These are phyloP conservation scores for Macheiramphus alcinus DNA, from an alignment of 2,113 vertebrate species.

Conservation along the genomic window DNA sequence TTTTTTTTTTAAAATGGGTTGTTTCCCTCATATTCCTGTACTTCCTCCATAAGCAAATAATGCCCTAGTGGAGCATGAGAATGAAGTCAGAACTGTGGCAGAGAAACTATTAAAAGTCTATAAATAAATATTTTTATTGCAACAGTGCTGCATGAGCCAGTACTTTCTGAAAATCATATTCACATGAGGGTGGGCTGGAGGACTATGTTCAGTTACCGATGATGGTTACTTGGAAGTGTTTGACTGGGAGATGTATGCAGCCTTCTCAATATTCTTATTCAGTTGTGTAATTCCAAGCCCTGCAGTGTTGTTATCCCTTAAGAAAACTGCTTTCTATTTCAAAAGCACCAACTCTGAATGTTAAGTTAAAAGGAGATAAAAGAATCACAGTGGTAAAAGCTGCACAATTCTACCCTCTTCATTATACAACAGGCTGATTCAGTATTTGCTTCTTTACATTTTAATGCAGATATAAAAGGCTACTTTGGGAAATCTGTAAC, in stretches of 20 bases:
- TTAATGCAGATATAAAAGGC: constrained; percentile 66
- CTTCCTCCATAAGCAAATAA: neutral
- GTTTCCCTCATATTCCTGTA: neutral
- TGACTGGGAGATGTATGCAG: constrained; percentile 63
- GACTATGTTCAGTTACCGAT: constrained; percentile 33
- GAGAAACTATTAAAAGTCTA: constrained; percentile 2
- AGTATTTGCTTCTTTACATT: constrained; percentile 62
- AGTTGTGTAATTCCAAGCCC: constrained; percentile 66
- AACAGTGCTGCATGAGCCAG: neutral
- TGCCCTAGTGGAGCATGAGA: neutral
- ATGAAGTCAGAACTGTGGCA: neutral
- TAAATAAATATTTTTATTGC: constrained; percentile 53
- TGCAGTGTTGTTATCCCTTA: constrained; percentile 61
- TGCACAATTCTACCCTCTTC: constrained; percentile 49
- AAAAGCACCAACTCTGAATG: constrained; percentile 65
- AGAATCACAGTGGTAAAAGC: constrained; percentile 56
- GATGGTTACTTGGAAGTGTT: constrained; percentile 65
- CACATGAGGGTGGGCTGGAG: constrained; percentile 49
- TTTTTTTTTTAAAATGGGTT: neutral
- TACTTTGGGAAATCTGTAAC: constrained; percentile 69
- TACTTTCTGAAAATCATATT: constrained; percentile 63
- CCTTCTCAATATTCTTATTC: constrained; percentile 69
- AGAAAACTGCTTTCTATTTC: constrained; percentile 70
- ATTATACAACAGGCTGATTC: constrained; percentile 49
- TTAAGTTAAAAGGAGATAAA: constrained; percentile 69